Conservation (phyloP, 2,888 invertebrate species). For the Drosophila ezoana region DNA sequence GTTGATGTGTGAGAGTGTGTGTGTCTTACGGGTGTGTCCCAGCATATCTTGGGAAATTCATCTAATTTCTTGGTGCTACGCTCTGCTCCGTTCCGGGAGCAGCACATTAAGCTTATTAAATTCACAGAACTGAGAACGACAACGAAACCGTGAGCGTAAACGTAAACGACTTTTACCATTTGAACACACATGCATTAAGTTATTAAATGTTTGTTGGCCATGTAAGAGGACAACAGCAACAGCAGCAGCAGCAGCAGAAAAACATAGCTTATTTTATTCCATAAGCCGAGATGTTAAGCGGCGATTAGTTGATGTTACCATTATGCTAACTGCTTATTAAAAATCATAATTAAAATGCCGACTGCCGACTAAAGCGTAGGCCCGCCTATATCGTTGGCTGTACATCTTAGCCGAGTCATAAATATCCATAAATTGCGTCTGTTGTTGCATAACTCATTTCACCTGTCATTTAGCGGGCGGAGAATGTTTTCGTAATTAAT, state of each 20-base stretch:
- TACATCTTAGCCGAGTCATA: slow-evolving; percentile 56
- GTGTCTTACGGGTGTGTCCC: slow-evolving; percentile 68
- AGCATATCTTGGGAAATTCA: slow-evolving; percentile 80
- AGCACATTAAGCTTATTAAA: slow-evolving; percentile 78
- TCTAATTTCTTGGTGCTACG: slow-evolving; percentile 69
- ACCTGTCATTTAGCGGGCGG: slow-evolving; percentile 60
- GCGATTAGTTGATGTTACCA: slow-evolving; percentile 66
- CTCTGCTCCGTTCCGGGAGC: slow-evolving; percentile 45
- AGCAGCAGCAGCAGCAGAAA: slow-evolving; percentile 1
- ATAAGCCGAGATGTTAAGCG: slow-evolving; percentile 65
- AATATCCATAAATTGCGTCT: slow-evolving; percentile 70
- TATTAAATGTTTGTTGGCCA: slow-evolving; percentile 63
- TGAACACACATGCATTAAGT: slow-evolving; percentile 73
- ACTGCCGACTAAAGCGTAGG: slow-evolving; percentile 9
- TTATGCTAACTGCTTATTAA: slow-evolving; percentile 72
- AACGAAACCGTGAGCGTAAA: slow-evolving; percentile 30
- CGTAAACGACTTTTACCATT: slow-evolving; percentile 51
- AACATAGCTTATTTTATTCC: slow-evolving; percentile 43
- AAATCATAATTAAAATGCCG: slow-evolving; percentile 66
- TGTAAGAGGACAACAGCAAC: slow-evolving; percentile 25
- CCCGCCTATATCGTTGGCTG: slow-evolving; percentile 17
- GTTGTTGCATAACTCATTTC: slow-evolving; percentile 68
- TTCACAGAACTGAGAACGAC: slow-evolving; percentile 53
- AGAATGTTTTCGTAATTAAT: slow-evolving; percentile 58
- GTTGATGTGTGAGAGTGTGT: slow-evolving; percentile 32